phyloP scores from a whole-genome alignment of 2,888 invertebrate species.

The Caenorhabditis sp. region DNA sequence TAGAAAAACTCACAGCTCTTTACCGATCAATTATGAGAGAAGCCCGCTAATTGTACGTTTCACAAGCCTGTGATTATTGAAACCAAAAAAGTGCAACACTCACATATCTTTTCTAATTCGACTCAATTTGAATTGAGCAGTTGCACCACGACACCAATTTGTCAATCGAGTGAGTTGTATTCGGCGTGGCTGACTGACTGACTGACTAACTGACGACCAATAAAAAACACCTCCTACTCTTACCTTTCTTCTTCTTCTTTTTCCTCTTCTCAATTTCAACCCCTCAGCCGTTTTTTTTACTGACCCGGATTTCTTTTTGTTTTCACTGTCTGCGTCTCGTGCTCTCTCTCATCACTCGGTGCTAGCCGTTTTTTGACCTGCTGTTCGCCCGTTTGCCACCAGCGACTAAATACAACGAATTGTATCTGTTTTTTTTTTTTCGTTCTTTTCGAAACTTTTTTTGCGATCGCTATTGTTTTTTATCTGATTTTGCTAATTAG shows the following conservation, averaged over 20 bases:
- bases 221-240: slow-evolving; percentile 12
- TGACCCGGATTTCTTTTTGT: background rate
- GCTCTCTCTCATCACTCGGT: slow-evolving; percentile 8
- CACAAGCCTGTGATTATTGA: too few relatives aligned
- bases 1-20: too few relatives aligned
- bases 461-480: background rate
- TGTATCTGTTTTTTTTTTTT: background rate
- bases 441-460: background rate
- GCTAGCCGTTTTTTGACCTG: slow-evolving; percentile 2
- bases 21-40: too few relatives aligned
- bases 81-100: too few relatives aligned
- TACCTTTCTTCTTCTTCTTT: too few relatives aligned
- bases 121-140: too few relatives aligned
- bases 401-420: background rate
- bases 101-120: too few relatives aligned
- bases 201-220: background rate
- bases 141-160: slow-evolving; percentile 2
- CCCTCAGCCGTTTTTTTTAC: background rate
- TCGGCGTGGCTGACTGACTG: background rate
- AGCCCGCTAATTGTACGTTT: too few relatives aligned
- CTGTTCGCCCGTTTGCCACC: background rate
- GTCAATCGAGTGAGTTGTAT: slow-evolving; percentile 3
- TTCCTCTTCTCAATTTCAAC: slow-evolving; percentile 1
- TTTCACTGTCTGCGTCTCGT: slow-evolving; percentile 2
- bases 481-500: too few relatives aligned